Conservation (phyloP, 2,797 vertebrate genomes). For the Notolepis coatsorum region DNA sequence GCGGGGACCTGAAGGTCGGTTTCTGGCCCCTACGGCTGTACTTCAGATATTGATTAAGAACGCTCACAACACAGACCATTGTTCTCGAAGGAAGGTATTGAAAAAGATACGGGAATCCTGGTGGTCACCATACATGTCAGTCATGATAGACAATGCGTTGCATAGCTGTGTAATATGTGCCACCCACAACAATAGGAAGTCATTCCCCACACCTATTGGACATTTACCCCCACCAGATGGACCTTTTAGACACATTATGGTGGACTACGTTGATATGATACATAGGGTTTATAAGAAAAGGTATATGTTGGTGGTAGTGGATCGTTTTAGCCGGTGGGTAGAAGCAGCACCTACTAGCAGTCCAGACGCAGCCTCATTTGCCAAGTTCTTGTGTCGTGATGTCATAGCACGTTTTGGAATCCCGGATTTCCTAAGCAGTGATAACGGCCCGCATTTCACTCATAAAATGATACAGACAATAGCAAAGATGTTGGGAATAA, state of each 20-base stretch:
- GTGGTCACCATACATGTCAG: constrained; percentile 5
- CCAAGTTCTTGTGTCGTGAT: background rate
- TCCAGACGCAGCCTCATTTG: background rate
- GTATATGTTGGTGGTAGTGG: constrained; percentile 1
- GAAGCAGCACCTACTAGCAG: background rate
- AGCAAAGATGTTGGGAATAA: background rate
- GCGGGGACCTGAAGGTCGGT: background rate
- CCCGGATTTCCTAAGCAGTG: constrained; percentile 1
- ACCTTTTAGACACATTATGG: too few species aligned
- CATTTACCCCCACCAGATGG: constrained; percentile 15
- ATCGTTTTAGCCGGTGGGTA: constrained; percentile 3
- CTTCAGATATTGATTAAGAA: background rate
- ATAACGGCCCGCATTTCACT: constrained; percentile 2
- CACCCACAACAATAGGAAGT: background rate
- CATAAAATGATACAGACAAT: background rate
- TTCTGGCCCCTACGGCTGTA: background rate
- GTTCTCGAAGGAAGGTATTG: background rate
- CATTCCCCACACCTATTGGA: background rate
- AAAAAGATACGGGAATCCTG: background rate
- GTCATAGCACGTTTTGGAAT: background rate
- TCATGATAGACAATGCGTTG: background rate
- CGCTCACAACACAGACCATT: constrained; percentile 1
- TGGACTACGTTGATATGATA: constrained; percentile 12
- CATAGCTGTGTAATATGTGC: constrained; percentile 1
- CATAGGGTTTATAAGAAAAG: background rate